Conservation (phyloP, 2,113 vertebrate genomes). For the Lepus americanus region DNA sequence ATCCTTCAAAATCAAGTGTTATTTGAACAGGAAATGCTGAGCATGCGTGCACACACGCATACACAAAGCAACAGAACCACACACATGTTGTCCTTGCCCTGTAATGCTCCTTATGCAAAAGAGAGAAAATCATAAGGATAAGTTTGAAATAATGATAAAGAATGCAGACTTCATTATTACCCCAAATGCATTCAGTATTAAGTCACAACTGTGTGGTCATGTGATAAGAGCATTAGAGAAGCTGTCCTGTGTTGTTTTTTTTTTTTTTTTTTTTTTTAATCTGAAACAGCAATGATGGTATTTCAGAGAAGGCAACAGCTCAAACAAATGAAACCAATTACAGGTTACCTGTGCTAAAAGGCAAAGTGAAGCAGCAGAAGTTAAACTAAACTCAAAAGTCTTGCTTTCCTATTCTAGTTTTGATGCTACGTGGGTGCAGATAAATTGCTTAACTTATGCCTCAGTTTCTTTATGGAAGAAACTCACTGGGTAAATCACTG, state of each 20-base stretch:
- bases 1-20: background rate
- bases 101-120: background rate
- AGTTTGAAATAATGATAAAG: constrained; percentile 5
- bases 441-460: background rate
- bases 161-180: background rate
- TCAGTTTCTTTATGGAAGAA: background rate
- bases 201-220: background rate
- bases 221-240: background rate
- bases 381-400: background rate
- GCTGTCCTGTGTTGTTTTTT: background rate
- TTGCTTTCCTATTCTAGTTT: background rate
- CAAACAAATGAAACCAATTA: background rate
- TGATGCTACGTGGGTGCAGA: background rate
- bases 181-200: background rate
- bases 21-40: background rate
- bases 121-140: background rate
- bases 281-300: background rate
- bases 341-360: background rate
- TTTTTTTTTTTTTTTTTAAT: constrained; percentile 45
- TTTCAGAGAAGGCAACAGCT: background rate
- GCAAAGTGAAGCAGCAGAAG: background rate
- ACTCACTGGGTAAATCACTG: no score
- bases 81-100: background rate
- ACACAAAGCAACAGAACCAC: background rate
- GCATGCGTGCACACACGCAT: no score